Evolutionary conservation across 2,113 vertebrate genomes (phyloP).

Genomic region (Campylorhamphus procurvoides): DNA sequence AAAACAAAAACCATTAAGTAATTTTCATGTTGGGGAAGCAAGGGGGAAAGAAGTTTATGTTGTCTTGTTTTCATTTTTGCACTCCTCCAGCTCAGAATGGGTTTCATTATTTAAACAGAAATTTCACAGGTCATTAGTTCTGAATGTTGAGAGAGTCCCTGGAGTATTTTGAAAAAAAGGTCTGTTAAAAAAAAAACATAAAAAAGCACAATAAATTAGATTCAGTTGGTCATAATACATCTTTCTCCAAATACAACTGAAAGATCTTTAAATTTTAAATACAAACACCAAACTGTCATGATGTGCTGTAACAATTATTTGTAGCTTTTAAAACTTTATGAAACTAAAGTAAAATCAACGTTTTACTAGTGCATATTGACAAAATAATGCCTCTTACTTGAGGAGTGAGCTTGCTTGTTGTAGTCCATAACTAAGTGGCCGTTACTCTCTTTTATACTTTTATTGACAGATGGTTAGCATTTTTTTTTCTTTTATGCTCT

Average conservation of each 20-base stretch:
- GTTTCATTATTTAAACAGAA: slow-evolving; percentile 68
- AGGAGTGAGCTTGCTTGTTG: neutral
- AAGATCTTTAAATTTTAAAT: slow-evolving; percentile 7
- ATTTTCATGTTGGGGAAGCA: neutral
- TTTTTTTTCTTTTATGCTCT: neutral
- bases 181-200: slow-evolving; percentile 33
- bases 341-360: neutral
- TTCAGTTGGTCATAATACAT: slow-evolving; percentile 14
- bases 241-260: neutral
- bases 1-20: neutral
- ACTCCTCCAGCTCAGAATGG: neutral
- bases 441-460: neutral
- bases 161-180: slow-evolving; percentile 53
- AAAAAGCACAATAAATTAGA: slow-evolving; percentile 25
- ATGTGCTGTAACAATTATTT: neutral
- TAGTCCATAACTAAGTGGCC: neutral
- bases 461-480: neutral
- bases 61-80: neutral
- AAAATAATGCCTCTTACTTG: neutral
- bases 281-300: neutral
- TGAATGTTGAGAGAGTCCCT: slow-evolving; percentile 64
- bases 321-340: slow-evolving; percentile 7
- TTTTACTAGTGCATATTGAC: neutral
- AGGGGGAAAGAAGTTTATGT: neutral
- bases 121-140: slow-evolving; percentile 73